A percentile compares a stretch with the other conserved stretches of the same genome.
Conservation (phyloP, 2,113 vertebrate species). For the Ascaphus truei region DNA sequence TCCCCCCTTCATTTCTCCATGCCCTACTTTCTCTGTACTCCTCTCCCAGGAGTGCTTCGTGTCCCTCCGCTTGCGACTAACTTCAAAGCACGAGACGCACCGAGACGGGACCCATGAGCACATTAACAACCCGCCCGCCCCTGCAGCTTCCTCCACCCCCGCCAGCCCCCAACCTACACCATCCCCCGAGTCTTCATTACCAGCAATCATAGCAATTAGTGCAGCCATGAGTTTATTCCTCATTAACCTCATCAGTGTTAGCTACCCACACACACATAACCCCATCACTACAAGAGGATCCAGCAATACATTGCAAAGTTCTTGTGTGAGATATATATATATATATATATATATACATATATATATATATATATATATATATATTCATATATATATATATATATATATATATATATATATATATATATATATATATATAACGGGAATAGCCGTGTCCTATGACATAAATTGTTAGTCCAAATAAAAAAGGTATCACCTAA, state of each 20-base stretch:
- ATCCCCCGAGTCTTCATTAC: constrained; percentile 32
- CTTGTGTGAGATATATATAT: background rate
- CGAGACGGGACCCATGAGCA: constrained; percentile 3
- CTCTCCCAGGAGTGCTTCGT: constrained; percentile 8
- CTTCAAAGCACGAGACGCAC: constrained; percentile 19
- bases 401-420: no score
- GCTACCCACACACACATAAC: no score
- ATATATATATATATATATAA: no score
- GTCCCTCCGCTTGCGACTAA: constrained; percentile 26
- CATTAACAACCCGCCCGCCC: constrained; percentile 9
- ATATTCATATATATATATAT: no score
- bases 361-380: constrained; percentile 9
- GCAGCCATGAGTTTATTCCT: background rate
- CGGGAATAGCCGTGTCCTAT: no score
- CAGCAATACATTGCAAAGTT: no score
- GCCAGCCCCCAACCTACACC: constrained; percentile 23
- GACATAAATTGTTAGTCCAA: no score
- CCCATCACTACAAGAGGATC: no score
- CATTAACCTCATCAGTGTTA: no score
- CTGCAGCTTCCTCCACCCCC: constrained; percentile 5
- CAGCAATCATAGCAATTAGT: constrained; percentile 28
- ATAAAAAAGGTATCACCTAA: no score
- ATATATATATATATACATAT: background rate
- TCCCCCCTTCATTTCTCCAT: background rate
- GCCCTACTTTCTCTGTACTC: constrained; percentile 5